Evolutionary conservation across 1,140 invertebrate genomes (phyloP).

Genomic region (Oryzaephilus surinamensis): DNA sequence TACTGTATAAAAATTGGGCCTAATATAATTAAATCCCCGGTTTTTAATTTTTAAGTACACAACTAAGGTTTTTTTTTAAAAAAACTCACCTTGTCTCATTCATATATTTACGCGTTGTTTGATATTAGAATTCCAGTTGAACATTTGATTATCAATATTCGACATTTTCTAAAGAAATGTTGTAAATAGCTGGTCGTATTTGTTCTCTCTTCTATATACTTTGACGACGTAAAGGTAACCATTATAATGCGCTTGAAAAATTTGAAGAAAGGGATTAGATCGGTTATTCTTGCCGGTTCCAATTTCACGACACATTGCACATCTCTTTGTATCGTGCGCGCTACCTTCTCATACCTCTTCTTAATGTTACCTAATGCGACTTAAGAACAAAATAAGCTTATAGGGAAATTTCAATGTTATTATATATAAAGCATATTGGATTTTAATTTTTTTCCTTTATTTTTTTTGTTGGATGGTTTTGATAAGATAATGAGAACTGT

Average conservation of each 20-base stretch:
- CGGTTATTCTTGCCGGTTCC: slow-evolving; percentile 28
- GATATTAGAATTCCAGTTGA: slow-evolving; percentile 11
- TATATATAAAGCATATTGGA: slow-evolving; percentile 22
- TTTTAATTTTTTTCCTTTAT: too few relatives aligned
- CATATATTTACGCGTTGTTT: slow-evolving; percentile 12
- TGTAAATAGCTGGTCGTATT: not conserved
- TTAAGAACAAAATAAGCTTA: slow-evolving; percentile 12
- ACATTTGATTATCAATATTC: not conserved
- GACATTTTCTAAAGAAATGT: not conserved
- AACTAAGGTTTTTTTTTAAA: too few relatives aligned
- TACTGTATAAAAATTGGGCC: too few relatives aligned
- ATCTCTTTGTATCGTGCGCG: slow-evolving; percentile 20
- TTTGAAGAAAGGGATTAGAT: slow-evolving; percentile 23
- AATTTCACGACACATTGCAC: slow-evolving; percentile 28
- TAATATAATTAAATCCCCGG: too few relatives aligned
- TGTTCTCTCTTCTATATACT: not conserved
- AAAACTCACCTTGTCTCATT: slow-evolving; percentile 11
- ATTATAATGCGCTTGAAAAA: slow-evolving; percentile 17
- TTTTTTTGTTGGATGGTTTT: too few relatives aligned
- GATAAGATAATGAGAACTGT: too few relatives aligned
- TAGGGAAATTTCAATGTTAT: slow-evolving; percentile 3
- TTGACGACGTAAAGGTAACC: slow-evolving; percentile 13
- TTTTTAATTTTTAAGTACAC: too few relatives aligned
- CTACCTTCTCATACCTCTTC: slow-evolving; percentile 10
- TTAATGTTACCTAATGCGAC: too few relatives aligned